A percentile compares a stretch with the other conserved stretches of the same genome.
These are phyloP conservation scores for Drosophila erecta DNA, from an alignment of 1,140 invertebrate genomes.

Conservation along the genomic window DNA sequence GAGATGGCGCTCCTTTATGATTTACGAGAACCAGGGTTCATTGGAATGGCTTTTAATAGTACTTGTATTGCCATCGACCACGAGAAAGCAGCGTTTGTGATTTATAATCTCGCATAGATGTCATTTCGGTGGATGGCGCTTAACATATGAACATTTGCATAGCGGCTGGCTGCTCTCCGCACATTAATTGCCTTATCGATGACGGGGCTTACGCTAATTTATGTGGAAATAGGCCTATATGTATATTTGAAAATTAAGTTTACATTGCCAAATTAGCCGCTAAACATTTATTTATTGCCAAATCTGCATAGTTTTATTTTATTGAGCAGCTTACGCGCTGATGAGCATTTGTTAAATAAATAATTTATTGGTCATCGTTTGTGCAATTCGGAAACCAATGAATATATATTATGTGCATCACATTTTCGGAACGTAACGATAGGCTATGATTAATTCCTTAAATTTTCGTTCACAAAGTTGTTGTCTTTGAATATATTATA, in stretches of 20 bases:
- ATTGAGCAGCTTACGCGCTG: background rate
- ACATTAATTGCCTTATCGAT: conserved; percentile 15
- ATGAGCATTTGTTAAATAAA: background rate
- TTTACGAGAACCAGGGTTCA: conserved; percentile 32
- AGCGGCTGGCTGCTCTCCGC: conserved; percentile 3
- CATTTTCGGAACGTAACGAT: too few species aligned
- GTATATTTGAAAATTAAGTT: background rate
- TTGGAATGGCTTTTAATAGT: conserved; percentile 50
- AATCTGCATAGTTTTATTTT: background rate
- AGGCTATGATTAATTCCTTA: too few species aligned
- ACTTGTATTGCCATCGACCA: conserved; percentile 23
- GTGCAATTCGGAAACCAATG: too few species aligned
- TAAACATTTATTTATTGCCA: background rate
- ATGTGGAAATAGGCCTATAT: conserved; percentile 8
- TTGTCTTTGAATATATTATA: too few species aligned
- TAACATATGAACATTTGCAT: conserved; percentile 35
- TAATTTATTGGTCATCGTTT: background rate
- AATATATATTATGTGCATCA: too few species aligned
- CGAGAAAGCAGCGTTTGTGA: conserved; percentile 16
- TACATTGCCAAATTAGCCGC: conserved; percentile 2
- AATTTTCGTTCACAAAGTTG: too few species aligned
- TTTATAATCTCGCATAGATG: conserved; percentile 53
- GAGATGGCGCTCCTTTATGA: conserved; percentile 10
- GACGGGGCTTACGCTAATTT: conserved; percentile 33
- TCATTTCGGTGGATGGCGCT: conserved; percentile 27